These are phyloP conservation scores for Lates japonicus DNA, from an alignment of 2,797 vertebrate species.

Conservation along the genomic window DNA sequence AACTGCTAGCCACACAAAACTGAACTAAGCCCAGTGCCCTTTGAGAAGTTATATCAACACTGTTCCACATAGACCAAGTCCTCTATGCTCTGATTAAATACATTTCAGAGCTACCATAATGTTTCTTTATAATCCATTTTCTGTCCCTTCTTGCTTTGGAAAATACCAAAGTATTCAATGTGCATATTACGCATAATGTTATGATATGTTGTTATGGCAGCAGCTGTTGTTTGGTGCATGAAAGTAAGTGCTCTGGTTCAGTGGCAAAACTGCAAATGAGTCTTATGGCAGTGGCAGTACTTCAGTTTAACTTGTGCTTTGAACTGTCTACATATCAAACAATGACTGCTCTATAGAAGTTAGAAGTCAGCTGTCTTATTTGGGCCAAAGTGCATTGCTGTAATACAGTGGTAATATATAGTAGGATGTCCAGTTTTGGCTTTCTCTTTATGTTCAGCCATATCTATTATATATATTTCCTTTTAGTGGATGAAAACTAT, in stretches of 20 bases:
- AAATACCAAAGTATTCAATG: too few relatives aligned
- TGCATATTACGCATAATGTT: slow-evolving; percentile 6
- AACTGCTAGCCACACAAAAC: slow-evolving; percentile 10
- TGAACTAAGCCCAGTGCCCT: slow-evolving; percentile 35
- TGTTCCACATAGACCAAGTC: slow-evolving; percentile 57
- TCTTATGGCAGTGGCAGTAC: background rate
- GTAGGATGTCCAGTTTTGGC: background rate
- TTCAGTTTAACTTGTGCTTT: background rate
- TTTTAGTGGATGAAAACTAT: background rate
- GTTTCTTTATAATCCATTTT: too few relatives aligned
- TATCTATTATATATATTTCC: background rate
- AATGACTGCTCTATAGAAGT: background rate
- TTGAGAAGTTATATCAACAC: slow-evolving; percentile 76
- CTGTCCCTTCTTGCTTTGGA: too few relatives aligned
- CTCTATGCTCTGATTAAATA: too few relatives aligned
- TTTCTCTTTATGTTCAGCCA: background rate
- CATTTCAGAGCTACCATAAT: too few relatives aligned
- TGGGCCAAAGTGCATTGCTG: background rate
- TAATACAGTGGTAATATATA: background rate
- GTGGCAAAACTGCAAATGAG: slow-evolving; percentile 6
- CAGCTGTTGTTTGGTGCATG: slow-evolving; percentile 9
- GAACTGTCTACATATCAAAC: slow-evolving; percentile 11
- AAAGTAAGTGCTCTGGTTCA: slow-evolving; percentile 25
- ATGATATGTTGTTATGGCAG: slow-evolving; percentile 27
- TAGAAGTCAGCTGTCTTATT: background rate